Base-by-base conservation (phyloP, 2,113 vertebrate species). In the Otus sunia region DNA sequence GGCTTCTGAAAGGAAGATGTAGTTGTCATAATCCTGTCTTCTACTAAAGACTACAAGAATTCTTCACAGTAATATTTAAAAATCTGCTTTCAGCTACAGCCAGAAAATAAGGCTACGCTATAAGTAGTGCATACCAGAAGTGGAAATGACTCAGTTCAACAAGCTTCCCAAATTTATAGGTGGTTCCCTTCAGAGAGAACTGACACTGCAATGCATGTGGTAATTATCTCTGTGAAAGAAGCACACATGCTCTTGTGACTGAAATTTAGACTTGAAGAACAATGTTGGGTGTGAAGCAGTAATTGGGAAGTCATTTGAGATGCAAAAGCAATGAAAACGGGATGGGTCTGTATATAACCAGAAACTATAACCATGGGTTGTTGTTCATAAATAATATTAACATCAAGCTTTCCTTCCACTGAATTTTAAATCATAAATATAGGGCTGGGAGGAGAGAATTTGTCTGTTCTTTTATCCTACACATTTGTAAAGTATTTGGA, bases 81-180 rank as follows among this genome's bases (percentile, higher is more conserved):
- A 89, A 55, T 69, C 49, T 0, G 0, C 29, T 76, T 82, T 66
- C 22, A n/a, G 74, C 27, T 86, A 41, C 15, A 84, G 76, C 13
- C 52, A 89, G 56, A 83, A 71, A 86, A 41, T 55, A 88, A 85
- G n/a, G 9, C 17, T 64, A 11, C 63, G 55, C 49, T 83, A 2
- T 59, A 84, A 43, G 43, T 49, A 73, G 32, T 36, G 68, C 39
- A 71, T 60, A 74, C 88, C n/a, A 82, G 78, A 89, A 95, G 37
- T 63, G 43, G 84, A 74, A 91, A 36, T 80, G 7, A 82, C 53
- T 76, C 55, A 68, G 63, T 84, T 91, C 45, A 74, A 41, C 50
- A 81, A 91, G 78, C 41, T 92, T 71, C 49, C 41, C 79, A 91
- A 87, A 89, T 93, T 63, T 53, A 87, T 56, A 90, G 83, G 73